Conservation (phyloP, 1,140 invertebrate species). For the Myzus persicae region DNA sequence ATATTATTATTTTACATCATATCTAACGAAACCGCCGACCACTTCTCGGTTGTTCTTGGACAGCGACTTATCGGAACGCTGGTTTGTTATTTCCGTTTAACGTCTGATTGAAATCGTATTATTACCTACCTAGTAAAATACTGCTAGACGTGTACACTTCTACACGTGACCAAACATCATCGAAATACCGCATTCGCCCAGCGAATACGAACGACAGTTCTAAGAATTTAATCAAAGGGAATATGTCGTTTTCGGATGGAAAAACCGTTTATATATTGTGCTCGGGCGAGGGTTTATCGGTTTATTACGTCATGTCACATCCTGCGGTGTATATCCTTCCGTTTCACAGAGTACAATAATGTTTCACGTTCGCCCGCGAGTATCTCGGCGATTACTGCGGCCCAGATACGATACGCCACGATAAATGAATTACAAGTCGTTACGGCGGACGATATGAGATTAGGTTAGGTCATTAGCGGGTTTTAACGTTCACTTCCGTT, state of each 20-base stretch:
- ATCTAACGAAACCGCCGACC: no score
- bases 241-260: neutral
- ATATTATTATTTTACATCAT: neutral
- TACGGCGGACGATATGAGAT: neutral
- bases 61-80: neutral
- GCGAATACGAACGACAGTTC: neutral
- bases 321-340: neutral
- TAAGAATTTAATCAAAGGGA: neutral
- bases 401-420: neutral
- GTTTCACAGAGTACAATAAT: neutral
- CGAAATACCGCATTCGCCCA: neutral
- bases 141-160: no score
- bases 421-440: constrained; percentile 18
- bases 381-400: neutral
- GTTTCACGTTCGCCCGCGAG: neutral
- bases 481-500: neutral
- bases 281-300: neutral
- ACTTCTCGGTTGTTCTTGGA: neutral
- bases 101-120: neutral
- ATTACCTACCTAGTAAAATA: neutral
- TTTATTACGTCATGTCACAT: neutral
- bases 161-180: neutral
- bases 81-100: neutral
- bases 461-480: neutral
- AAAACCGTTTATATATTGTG: neutral